These are phyloP conservation scores for Chionomys nivalis DNA, from an alignment of 2,113 vertebrate species.

Conservation along the genomic window DNA sequence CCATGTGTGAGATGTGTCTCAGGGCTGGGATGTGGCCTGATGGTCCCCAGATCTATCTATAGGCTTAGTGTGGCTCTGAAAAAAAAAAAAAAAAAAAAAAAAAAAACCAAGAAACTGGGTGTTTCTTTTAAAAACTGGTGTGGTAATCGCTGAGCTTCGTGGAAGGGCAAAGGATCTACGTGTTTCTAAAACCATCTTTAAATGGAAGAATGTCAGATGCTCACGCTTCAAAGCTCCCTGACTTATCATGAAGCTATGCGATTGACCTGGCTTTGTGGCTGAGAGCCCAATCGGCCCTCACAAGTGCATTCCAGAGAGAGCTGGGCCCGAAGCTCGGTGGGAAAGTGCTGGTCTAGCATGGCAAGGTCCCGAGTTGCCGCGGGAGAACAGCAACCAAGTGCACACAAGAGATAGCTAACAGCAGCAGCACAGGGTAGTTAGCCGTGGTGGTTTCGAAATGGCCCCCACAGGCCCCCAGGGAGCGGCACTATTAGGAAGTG, in stretches of 20 bases:
- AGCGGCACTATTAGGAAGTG: too few relatives aligned
- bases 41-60: neutral
- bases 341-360: neutral
- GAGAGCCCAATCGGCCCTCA: neutral
- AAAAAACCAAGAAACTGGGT: neutral
- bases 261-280: rapidly evolving
- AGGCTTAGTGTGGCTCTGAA: neutral
- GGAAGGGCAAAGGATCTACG: neutral
- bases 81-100: too few relatives aligned
- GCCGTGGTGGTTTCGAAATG: too few relatives aligned
- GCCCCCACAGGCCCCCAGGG: too few relatives aligned
- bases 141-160: neutral
- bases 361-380: neutral
- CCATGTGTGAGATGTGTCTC: neutral
- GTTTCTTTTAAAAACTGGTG: neutral
- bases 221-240: neutral
- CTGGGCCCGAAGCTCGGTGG: neutral
- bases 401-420: neutral
- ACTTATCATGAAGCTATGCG: neutral
- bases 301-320: neutral
- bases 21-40: neutral
- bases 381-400: too few relatives aligned
- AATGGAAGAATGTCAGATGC: neutral
- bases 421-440: neutral
- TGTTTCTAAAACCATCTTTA: neutral